A percentile compares a stretch with the other conserved stretches of the same genome.
Conservation (phyloP, 2,888 invertebrate genomes). For the Smittia sp. region DNA sequence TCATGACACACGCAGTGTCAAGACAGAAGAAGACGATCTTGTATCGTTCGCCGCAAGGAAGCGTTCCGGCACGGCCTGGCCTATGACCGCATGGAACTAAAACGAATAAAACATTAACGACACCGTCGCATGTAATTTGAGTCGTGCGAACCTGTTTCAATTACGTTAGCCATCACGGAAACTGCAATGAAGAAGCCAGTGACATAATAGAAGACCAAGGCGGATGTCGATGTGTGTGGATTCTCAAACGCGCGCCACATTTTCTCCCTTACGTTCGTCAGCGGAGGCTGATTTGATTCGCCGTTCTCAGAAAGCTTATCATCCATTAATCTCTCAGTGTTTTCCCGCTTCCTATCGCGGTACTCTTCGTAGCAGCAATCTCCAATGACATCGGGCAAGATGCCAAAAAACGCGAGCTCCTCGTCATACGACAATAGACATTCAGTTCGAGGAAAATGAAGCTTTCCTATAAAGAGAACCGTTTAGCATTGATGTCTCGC, state of each 20-base stretch:
- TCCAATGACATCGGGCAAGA: slow-evolving; percentile 90
- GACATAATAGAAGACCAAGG: slow-evolving; percentile 99
- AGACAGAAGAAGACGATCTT: slow-evolving; percentile 98
- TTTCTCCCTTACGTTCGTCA: slow-evolving; percentile 80
- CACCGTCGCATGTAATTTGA: background rate
- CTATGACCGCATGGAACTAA: slow-evolving; percentile 83
- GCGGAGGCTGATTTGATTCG: slow-evolving; percentile 77
- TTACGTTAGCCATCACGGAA: slow-evolving; percentile 98
- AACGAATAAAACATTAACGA: background rate
- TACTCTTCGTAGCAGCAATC: slow-evolving; percentile 99
- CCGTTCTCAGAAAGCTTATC: slow-evolving; percentile 92
- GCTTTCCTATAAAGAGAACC: background rate
- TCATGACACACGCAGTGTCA: slow-evolving; percentile 99
- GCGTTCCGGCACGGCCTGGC: slow-evolving; percentile 79
- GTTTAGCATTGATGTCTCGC: background rate
- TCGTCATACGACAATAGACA: slow-evolving; percentile 73
- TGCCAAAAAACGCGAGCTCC: slow-evolving; percentile 98
- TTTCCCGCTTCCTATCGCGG: slow-evolving; percentile 96
- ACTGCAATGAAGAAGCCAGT: slow-evolving; percentile 99
- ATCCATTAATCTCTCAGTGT: slow-evolving; percentile 96
- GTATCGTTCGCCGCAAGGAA: slow-evolving; percentile 96
- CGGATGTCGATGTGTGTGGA: slow-evolving; percentile 97
- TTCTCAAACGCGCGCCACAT: slow-evolving; percentile 99
- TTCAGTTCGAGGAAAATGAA: no score
- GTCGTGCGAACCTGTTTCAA: slow-evolving; percentile 69